A percentile compares a stretch with the other conserved stretches of the same genome.
These are phyloP conservation scores for Oncorhynchus kisutch DNA, from an alignment of 2,113 vertebrate genomes.

Conservation along the genomic window DNA sequence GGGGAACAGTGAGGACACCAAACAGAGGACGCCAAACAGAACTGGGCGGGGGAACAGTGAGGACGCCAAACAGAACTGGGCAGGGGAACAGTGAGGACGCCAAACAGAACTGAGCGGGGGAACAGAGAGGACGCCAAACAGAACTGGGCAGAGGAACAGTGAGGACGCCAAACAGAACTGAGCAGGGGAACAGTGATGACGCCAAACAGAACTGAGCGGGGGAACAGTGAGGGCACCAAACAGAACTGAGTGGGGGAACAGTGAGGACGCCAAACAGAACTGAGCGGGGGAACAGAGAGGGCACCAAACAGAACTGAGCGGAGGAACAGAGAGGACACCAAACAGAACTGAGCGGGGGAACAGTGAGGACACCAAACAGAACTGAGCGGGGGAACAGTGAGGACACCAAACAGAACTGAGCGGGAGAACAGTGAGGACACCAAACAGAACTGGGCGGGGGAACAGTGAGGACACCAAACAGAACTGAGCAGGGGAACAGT, in stretches of 20 bases:
- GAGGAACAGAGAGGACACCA: neutral
- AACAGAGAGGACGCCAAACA: neutral
- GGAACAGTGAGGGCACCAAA: neutral
- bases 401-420: too few relatives aligned
- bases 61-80: neutral
- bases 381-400: neutral
- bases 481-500: neutral
- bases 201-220: too few relatives aligned
- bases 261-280: neutral
- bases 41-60: neutral
- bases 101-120: too few relatives aligned
- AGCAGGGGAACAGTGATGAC: neutral
- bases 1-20: neutral
- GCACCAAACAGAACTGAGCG: neutral
- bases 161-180: neutral
- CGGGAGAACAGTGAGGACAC: too few relatives aligned
- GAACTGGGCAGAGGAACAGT: neutral
- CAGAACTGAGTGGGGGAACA: neutral
- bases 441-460: neutral
- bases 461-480: neutral
- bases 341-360: too few relatives aligned
- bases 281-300: neutral
- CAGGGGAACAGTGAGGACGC: neutral
- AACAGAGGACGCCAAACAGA: neutral
- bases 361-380: neutral